phyloP scores from a whole-genome alignment of 1,140 invertebrate genomes.

The Cyclargus thomasi region DNA sequence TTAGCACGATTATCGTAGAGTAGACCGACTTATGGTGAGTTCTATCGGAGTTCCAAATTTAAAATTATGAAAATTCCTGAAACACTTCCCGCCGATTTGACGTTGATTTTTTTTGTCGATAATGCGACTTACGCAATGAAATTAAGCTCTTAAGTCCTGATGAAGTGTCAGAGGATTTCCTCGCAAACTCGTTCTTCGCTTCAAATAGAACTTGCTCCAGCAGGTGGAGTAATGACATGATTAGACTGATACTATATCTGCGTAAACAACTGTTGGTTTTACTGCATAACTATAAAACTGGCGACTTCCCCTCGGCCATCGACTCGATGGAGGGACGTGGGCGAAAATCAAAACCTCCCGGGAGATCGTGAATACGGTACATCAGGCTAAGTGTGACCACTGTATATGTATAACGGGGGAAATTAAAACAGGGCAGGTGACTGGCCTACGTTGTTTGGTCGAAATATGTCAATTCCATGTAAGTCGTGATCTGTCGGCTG shows the following conservation, averaged over 20 bases:
- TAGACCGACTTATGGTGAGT: neutral
- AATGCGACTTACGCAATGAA: neutral
- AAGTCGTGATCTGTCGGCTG: too few species aligned
- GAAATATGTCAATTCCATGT: too few species aligned
- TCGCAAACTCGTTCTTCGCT: constrained; percentile 3
- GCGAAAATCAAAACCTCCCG: too few species aligned
- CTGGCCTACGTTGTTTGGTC: too few species aligned
- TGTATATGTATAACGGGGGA: too few species aligned
- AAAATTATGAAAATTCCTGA: neutral
- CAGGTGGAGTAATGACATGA: constrained; percentile 7
- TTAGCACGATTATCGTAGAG: neutral
- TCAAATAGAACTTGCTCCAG: constrained; percentile 2
- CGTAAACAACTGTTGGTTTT: neutral
- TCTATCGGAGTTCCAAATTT: neutral
- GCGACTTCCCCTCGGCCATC: neutral
- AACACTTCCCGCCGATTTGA: neutral
- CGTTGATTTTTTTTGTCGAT: neutral
- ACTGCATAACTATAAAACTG: neutral
- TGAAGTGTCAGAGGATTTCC: neutral
- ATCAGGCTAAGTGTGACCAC: too few species aligned
- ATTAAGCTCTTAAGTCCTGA: neutral
- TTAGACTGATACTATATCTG: constrained; percentile 7
- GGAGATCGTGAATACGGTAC: too few species aligned
- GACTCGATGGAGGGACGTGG: neutral
- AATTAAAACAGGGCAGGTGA: too few species aligned